A percentile compares a stretch with the other conserved stretches of the same genome.
phyloP scores from a whole-genome alignment of 2,888 invertebrate genomes.

The Conistra vaccinii region DNA sequence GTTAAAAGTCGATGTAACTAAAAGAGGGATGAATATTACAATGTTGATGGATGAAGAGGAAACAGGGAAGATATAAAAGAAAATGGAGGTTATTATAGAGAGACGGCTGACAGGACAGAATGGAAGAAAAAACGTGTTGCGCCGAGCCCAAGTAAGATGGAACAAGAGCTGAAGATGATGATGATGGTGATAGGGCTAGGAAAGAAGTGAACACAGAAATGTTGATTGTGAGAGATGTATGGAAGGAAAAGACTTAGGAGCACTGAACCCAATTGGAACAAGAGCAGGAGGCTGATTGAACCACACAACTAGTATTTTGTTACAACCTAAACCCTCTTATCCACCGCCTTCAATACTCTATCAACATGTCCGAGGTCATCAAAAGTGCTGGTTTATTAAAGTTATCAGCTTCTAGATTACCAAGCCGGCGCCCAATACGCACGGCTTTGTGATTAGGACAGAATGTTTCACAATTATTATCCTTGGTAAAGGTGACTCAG shows the following conservation, averaged over 20 bases:
- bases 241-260: not conserved
- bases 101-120: not conserved
- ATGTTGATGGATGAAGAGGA: not conserved
- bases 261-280: not conserved
- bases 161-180: not conserved
- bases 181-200: not conserved
- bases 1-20: not conserved
- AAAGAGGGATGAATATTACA: not conserved
- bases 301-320: not conserved
- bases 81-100: not conserved
- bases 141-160: not conserved
- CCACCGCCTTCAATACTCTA: constrained; percentile 20
- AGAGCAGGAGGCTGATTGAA: not conserved
- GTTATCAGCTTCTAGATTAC: constrained; percentile 57
- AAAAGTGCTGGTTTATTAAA: constrained; percentile 47
- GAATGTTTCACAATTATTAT: constrained; percentile 53
- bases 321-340: constrained; percentile 14
- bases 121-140: not conserved
- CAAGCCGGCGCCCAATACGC: constrained; percentile 38
- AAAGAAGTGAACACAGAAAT: not conserved
- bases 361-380: constrained; percentile 41
- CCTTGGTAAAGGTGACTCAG: constrained; percentile 14
- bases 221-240: not conserved
- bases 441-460: constrained; percentile 39
- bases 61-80: not conserved